phyloP scores from a whole-genome alignment of 2,888 invertebrate species.

The Atrina japonica region DNA sequence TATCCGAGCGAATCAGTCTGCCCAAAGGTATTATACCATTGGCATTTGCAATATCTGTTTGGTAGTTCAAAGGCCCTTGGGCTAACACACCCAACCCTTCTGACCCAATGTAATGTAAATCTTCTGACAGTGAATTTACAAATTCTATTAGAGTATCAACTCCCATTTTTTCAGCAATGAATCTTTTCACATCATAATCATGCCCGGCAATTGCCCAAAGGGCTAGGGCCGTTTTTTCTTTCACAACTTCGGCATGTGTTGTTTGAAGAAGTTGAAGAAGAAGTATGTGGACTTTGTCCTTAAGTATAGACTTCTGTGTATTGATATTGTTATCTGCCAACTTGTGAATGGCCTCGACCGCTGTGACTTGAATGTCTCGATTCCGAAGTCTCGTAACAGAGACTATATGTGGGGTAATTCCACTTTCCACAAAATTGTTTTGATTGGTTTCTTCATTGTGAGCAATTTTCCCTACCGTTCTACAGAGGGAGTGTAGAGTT shows the following conservation, averaged over 20 bases:
- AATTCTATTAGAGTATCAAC: slow-evolving; percentile 77
- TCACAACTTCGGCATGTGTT: slow-evolving; percentile 64
- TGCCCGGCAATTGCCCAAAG: slow-evolving; percentile 79
- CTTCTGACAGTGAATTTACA: slow-evolving; percentile 74
- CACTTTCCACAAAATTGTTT: slow-evolving; percentile 71
- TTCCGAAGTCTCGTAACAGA: slow-evolving; percentile 66
- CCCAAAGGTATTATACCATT: slow-evolving; percentile 77
- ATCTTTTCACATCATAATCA: slow-evolving; percentile 70
- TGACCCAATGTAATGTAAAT: slow-evolving; percentile 78
- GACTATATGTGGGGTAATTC: slow-evolving; percentile 72
- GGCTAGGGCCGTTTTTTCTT: slow-evolving; percentile 77
- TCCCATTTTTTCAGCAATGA: slow-evolving; percentile 77
- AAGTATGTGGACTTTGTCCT: slow-evolving; percentile 71
- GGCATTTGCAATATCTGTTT: slow-evolving; percentile 72
- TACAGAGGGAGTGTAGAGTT: slow-evolving; percentile 71
- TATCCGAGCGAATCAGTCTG: slow-evolving; percentile 72
- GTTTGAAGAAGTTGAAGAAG: slow-evolving; percentile 76
- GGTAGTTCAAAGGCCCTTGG: slow-evolving; percentile 75
- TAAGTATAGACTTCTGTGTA: slow-evolving; percentile 71
- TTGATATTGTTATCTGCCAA: slow-evolving; percentile 74
- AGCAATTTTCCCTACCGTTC: slow-evolving; percentile 67
- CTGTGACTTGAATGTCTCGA: slow-evolving; percentile 75
- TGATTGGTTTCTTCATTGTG: slow-evolving; percentile 70
- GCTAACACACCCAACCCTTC: slow-evolving; percentile 78
- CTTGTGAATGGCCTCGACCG: slow-evolving; percentile 75